A percentile compares a stretch with the other conserved stretches of the same genome.
These are phyloP conservation scores for Nezara viridula DNA, from an alignment of 2,888 invertebrate species.

Conservation along the genomic window DNA sequence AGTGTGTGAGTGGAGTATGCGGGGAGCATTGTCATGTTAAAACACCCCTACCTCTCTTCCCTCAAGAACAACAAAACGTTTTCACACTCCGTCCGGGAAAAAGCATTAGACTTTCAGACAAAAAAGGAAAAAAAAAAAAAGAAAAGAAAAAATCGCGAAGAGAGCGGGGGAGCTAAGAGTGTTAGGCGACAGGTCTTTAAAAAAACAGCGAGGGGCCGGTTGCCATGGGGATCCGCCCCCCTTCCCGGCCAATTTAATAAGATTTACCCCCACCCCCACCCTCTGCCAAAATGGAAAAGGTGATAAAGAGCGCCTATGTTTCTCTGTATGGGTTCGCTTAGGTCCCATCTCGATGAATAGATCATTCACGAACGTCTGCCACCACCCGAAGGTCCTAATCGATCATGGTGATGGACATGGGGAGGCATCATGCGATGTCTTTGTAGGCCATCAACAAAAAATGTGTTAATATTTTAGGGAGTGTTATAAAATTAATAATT, in stretches of 20 bases:
- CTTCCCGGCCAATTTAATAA: constrained; percentile 65
- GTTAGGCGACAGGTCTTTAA: constrained; percentile 63
- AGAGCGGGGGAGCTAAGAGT: constrained; percentile 58
- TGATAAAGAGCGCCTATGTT: constrained; percentile 62
- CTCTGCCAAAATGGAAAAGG: constrained; percentile 65
- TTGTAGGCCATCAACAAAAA: background rate
- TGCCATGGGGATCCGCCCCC: constrained; percentile 60
- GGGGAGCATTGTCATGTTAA: constrained; percentile 60
- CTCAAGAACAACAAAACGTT: constrained; percentile 61
- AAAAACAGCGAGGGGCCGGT: constrained; percentile 59
- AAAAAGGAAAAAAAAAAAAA: constrained; percentile 60
- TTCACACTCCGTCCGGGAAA: constrained; percentile 59
- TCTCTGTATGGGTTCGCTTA: constrained; percentile 25
- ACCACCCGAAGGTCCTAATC: background rate
- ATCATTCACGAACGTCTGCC: background rate
- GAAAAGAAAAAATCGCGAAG: constrained; percentile 47
- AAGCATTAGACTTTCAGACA: constrained; percentile 64
- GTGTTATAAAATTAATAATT: background rate
- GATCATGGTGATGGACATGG: background rate
- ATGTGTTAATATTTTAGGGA: background rate
- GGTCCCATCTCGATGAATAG: constrained; percentile 15
- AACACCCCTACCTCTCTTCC: constrained; percentile 57
- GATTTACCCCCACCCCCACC: constrained; percentile 64
- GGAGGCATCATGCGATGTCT: background rate
- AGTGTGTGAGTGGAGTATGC: constrained; percentile 51